Evolutionary conservation across 2,113 vertebrate genomes (phyloP).

Genomic region (Ivindomyrus marchei): DNA sequence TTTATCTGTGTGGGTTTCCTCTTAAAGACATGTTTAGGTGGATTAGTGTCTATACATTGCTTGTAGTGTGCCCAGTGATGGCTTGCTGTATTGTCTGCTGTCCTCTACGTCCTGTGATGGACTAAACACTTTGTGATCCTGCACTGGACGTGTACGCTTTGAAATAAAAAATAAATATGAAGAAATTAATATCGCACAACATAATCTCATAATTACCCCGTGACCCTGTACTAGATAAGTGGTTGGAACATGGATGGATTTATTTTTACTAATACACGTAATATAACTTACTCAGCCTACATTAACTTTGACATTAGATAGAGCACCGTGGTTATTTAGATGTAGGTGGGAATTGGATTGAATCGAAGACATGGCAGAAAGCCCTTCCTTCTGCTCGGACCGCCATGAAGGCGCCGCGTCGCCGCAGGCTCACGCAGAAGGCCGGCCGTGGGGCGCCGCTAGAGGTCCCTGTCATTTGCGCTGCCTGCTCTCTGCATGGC

Average conservation of each 20-base stretch:
- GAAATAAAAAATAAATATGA: background rate
- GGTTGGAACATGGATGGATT: background rate
- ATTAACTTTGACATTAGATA: background rate
- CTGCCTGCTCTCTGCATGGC: slow-evolving; percentile 3
- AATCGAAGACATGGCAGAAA: background rate
- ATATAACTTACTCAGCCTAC: background rate
- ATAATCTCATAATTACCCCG: background rate
- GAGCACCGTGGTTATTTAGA: background rate
- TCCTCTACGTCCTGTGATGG: background rate
- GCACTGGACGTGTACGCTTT: background rate
- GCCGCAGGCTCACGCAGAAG: background rate
- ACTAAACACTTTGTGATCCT: background rate
- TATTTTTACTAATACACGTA: background rate
- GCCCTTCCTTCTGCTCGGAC: background rate
- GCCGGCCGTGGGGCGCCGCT: slow-evolving; percentile 26
- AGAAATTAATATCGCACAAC: background rate
- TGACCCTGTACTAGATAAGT: background rate
- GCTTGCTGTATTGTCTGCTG: background rate
- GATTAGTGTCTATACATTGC: background rate
- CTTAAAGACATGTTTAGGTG: background rate
- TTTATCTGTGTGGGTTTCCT: background rate
- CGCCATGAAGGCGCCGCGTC: background rate
- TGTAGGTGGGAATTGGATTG: background rate
- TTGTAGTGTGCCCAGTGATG: background rate
- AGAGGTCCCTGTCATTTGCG: slow-evolving; percentile 49